Conservation (phyloP, 35 echinoderm and acorn worm genomes). For the Apostichopus japonicus region DNA sequence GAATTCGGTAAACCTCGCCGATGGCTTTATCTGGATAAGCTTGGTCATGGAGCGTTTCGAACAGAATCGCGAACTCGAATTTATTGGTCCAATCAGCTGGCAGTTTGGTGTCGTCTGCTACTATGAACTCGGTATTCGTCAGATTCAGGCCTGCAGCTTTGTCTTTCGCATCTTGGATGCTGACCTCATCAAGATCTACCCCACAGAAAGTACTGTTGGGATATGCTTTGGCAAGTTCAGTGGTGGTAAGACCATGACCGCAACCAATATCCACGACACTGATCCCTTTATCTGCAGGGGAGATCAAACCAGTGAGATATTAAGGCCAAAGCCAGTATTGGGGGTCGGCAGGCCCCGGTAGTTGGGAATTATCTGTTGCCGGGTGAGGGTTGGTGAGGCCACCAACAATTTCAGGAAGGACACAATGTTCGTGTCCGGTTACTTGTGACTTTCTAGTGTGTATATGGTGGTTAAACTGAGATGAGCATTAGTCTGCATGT, state of each 20-base stretch:
- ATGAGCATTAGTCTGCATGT: too few species aligned
- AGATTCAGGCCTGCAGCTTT: conserved; percentile 41
- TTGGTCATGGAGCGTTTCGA: conserved; percentile 80
- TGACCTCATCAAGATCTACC: conserved; percentile 57
- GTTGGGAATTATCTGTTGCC: too few species aligned
- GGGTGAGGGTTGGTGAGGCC: too few species aligned
- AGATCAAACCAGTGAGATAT: neutral
- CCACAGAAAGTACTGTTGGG: conserved; percentile 75
- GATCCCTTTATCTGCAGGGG: conserved; percentile 66
- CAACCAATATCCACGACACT: conserved; percentile 78
- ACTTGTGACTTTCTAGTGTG: too few species aligned
- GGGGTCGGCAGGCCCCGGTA: too few species aligned
- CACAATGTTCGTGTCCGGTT: too few species aligned
- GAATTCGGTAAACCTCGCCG: conserved; percentile 62
- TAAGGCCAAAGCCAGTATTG: too few species aligned
- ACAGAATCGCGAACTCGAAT: conserved; percentile 76
- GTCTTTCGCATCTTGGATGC: conserved; percentile 48
- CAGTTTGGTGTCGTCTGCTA: conserved; percentile 64
- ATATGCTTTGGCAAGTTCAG: conserved; percentile 63
- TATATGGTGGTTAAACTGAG: too few species aligned
- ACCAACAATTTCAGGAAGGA: too few species aligned
- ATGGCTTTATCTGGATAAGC: conserved; percentile 68
- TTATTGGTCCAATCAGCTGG: conserved; percentile 69
- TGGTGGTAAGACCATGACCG: conserved; percentile 51
- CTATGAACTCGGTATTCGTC: conserved; percentile 60